These are phyloP conservation scores for Oxycera nigricornis DNA, from an alignment of 2,888 invertebrate genomes.

Conservation along the genomic window DNA sequence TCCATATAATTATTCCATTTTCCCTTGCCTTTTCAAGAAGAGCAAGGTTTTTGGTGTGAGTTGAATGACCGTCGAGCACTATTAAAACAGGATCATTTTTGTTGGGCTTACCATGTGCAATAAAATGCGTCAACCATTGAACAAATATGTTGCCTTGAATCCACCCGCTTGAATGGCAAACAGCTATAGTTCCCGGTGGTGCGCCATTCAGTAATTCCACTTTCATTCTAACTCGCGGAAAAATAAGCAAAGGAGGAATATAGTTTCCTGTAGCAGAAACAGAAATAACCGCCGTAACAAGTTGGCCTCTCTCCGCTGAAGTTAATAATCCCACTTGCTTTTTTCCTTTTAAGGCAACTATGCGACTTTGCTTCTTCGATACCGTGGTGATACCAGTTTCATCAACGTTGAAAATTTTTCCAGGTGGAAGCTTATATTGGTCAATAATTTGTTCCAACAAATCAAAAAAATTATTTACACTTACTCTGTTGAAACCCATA, in stretches of 20 bases:
- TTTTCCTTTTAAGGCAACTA: not conserved
- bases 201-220: slow-evolving; percentile 7
- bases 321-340: not conserved
- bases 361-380: not conserved
- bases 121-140: not conserved
- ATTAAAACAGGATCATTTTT: not conserved
- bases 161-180: slow-evolving; percentile 2
- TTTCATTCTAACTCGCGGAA: not conserved
- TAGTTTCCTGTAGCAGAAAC: not conserved
- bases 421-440: not conserved
- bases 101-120: not conserved
- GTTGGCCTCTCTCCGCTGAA: not conserved
- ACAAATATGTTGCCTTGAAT: slow-evolving; percentile 7
- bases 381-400: not conserved
- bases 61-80: slow-evolving; percentile 9
- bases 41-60: slow-evolving; percentile 13
- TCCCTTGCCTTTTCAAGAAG: not conserved
- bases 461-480: not conserved
- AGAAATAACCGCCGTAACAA: too few relatives aligned
- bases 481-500: not conserved
- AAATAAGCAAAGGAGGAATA: not conserved
- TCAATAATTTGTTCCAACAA: not conserved
- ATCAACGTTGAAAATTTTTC: slow-evolving; percentile 7
- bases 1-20: slow-evolving; percentile 43
- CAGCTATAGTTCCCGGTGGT: not conserved